Conservation (phyloP, 1,140 invertebrate species). For the Diabrotica undecimpunctata region DNA sequence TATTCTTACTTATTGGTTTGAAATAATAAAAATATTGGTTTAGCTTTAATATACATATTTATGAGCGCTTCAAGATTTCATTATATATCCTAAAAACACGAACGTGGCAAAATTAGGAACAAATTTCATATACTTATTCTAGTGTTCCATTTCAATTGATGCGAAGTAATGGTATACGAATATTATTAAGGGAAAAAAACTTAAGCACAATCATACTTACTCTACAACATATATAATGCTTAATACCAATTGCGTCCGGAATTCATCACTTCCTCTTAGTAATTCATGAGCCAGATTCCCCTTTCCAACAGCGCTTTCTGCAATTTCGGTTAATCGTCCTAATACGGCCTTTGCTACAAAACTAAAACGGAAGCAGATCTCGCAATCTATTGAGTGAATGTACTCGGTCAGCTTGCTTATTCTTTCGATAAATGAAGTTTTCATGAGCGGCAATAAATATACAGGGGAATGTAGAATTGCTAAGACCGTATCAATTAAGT, state of each 20-base stretch:
- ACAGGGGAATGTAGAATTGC: constrained; percentile 23
- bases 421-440: constrained; percentile 34
- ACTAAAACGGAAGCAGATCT: constrained; percentile 43
- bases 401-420: constrained; percentile 34
- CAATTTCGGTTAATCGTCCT: constrained; percentile 48
- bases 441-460: constrained; percentile 41
- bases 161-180: too few relatives aligned
- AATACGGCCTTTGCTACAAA: constrained; percentile 47
- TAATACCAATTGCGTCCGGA: constrained; percentile 51
- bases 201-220: constrained; percentile 38
- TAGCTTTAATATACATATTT: too few relatives aligned
- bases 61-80: too few relatives aligned
- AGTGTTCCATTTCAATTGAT: too few relatives aligned
- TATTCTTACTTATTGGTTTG: too few relatives aligned
- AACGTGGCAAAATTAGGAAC: too few relatives aligned
- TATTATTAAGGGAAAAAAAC: too few relatives aligned
- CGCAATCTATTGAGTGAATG: constrained; percentile 30
- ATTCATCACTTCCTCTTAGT: constrained; percentile 47
- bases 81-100: too few relatives aligned
- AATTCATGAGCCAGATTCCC: constrained; percentile 55
- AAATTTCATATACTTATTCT: too few relatives aligned
- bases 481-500: not conserved
- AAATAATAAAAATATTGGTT: too few relatives aligned
- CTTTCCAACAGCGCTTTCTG: constrained; percentile 53
- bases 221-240: constrained; percentile 54